These are phyloP conservation scores for Halictus ligatus DNA, from an alignment of 2,888 invertebrate genomes.

Conservation along the genomic window DNA sequence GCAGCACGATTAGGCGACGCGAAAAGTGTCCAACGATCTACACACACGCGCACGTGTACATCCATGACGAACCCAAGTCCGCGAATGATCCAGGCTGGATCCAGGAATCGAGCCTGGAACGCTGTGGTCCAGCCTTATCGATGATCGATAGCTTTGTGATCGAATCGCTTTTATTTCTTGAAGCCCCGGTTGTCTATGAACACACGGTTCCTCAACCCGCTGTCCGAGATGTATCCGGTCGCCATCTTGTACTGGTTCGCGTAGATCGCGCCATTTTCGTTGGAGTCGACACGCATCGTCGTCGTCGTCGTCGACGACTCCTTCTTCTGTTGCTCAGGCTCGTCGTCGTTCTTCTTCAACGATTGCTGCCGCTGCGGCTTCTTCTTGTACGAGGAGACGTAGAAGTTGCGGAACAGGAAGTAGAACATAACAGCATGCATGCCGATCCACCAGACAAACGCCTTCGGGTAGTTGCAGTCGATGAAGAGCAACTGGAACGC, in stretches of 20 bases:
- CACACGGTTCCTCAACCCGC: slow-evolving; percentile 85
- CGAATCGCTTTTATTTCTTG: slow-evolving; percentile 33
- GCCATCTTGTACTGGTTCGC: slow-evolving; percentile 83
- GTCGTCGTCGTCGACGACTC: slow-evolving; percentile 26
- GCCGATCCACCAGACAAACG: slow-evolving; percentile 96
- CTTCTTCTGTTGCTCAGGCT: slow-evolving; percentile 30
- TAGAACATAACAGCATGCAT: slow-evolving; percentile 97
- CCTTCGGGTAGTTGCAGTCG: slow-evolving; percentile 95
- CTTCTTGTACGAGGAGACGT: slow-evolving; percentile 90
- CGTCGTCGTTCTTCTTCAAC: slow-evolving; percentile 4
- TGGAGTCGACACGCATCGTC: slow-evolving; percentile 71
- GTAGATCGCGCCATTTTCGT: slow-evolving; percentile 82
- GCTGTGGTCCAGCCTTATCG: neutral
- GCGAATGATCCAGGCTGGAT: neutral
- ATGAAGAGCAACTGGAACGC: slow-evolving; percentile 95
- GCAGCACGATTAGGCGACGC: neutral
- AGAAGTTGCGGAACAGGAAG: slow-evolving; percentile 96
- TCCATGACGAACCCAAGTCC: neutral
- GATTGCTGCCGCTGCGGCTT: slow-evolving; percentile 31
- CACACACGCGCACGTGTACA: neutral
- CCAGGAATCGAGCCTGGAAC: neutral
- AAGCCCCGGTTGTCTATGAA: slow-evolving; percentile 83
- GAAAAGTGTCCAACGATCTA: neutral
- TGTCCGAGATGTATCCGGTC: slow-evolving; percentile 85
- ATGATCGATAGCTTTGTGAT: neutral